Evolutionary conservation across 2,888 invertebrate genomes (phyloP).

Genomic region (Dasysyrphus albostriatus): DNA sequence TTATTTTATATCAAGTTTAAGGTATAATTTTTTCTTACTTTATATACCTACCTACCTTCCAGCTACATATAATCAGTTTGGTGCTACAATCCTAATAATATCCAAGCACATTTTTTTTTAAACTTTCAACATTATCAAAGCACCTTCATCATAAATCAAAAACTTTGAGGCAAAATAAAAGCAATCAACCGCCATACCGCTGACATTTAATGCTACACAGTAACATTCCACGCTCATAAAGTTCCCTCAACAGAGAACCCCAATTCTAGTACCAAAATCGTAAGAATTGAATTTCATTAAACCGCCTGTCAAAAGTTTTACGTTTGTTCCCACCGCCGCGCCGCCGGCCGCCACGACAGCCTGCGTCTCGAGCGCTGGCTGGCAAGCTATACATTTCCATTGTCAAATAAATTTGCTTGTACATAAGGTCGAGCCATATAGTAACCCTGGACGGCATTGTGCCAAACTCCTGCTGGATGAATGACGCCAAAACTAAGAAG

Average conservation of each 20-base stretch:
- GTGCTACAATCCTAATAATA: slow-evolving; percentile 24
- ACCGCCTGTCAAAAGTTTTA: slow-evolving; percentile 42
- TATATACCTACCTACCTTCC: background rate
- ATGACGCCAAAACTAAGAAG: slow-evolving; percentile 34
- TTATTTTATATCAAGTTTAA: background rate
- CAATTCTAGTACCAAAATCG: background rate
- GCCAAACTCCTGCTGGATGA: slow-evolving; percentile 43
- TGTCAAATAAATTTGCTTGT: slow-evolving; percentile 46
- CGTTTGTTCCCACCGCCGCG: slow-evolving; percentile 8
- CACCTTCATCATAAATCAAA: slow-evolving; percentile 41
- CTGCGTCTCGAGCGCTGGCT: background rate
- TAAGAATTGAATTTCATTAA: slow-evolving; percentile 40
- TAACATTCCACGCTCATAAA: slow-evolving; percentile 14
- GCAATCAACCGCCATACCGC: slow-evolving; percentile 33
- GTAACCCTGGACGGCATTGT: slow-evolving; percentile 35
- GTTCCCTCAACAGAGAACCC: slow-evolving; percentile 7
- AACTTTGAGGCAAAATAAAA: slow-evolving; percentile 21
- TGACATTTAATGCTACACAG: slow-evolving; percentile 30
- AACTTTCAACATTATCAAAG: slow-evolving; percentile 39
- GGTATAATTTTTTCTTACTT: background rate
- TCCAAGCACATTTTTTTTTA: background rate
- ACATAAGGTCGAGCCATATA: slow-evolving; percentile 35
- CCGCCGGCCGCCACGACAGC: background rate
- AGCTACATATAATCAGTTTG: background rate
- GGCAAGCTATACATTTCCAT: slow-evolving; percentile 21